These are phyloP conservation scores for Papilio xuthus DNA, from an alignment of 1,140 invertebrate species.

Conservation along the genomic window DNA sequence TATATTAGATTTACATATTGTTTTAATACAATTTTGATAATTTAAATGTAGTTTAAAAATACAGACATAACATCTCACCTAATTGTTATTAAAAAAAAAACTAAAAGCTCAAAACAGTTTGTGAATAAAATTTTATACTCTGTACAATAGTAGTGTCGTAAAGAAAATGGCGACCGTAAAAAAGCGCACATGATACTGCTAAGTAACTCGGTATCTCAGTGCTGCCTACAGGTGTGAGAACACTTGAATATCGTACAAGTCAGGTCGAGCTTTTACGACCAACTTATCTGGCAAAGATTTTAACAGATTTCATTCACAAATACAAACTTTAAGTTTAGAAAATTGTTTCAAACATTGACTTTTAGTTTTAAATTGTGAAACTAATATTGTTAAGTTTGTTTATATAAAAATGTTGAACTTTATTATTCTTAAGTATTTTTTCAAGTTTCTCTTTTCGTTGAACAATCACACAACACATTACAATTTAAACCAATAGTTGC, in stretches of 20 bases:
- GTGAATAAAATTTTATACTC: too few species aligned
- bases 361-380: background rate
- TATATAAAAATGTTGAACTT: too few species aligned
- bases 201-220: slow-evolving; percentile 25
- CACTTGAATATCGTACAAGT: slow-evolving; percentile 4
- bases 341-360: background rate
- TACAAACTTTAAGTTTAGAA: background rate
- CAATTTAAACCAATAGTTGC: too few species aligned
- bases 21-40: too few species aligned
- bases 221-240: slow-evolving; percentile 21
- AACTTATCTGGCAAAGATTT: background rate
- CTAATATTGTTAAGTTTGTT: background rate
- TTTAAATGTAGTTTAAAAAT: too few species aligned
- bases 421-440: too few species aligned
- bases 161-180: slow-evolving; percentile 29
- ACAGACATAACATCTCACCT: too few species aligned
- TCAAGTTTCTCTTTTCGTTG: too few species aligned
- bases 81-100: too few species aligned
- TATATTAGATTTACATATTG: too few species aligned
- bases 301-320: slow-evolving; percentile 9
- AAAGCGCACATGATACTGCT: slow-evolving; percentile 28
- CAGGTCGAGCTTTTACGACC: slow-evolving; percentile 17
- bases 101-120: too few species aligned
- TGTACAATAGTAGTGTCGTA: slow-evolving; percentile 16
- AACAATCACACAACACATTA: too few species aligned